Percentiles rank a stretch among this genome's conserved stretches.
Evolutionary conservation across 2,888 invertebrate species (phyloP).

Genomic region (Oscheius myriophilus): DNA sequence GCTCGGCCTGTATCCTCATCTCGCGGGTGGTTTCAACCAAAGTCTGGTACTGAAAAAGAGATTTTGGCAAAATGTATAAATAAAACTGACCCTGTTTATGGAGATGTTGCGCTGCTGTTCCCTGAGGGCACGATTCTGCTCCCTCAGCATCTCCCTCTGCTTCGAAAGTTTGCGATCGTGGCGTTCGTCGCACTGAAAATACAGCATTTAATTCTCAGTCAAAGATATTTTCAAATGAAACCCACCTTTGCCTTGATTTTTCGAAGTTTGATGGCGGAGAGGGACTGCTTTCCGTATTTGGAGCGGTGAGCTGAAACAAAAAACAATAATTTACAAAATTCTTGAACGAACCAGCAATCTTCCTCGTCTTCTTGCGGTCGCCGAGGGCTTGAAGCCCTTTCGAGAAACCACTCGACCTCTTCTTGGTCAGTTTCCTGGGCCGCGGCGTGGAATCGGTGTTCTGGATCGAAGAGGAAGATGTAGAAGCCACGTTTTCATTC

Average conservation of each 20-base stretch:
- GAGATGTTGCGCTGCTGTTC: slow-evolving; percentile 6
- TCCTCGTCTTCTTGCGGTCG: slow-evolving; percentile 10
- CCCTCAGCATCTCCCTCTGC: slow-evolving; percentile 10
- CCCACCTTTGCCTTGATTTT: slow-evolving; percentile 11
- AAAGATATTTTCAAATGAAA: not conserved
- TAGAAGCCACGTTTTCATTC: not conserved
- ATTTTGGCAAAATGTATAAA: not conserved
- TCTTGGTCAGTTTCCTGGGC: slow-evolving; percentile 18
- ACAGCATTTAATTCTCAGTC: too few species aligned
- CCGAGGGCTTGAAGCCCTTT: slow-evolving; percentile 15
- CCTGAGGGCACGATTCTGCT: not conserved
- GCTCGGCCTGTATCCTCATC: slow-evolving; percentile 15
- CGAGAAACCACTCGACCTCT: not conserved
- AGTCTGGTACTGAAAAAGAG: not conserved
- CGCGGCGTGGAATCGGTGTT: not conserved
- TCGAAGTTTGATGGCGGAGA: not conserved
- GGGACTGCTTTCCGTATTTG: not conserved
- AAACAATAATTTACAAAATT: too few species aligned
- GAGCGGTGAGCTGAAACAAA: too few species aligned
- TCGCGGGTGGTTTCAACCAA: not conserved
- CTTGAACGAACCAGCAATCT: too few species aligned
- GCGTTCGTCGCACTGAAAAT: too few species aligned
- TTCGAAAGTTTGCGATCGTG: too few species aligned
- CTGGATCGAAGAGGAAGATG: not conserved
- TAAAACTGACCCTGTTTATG: slow-evolving; percentile 9